Percentiles rank a stretch among this genome's conserved stretches.
Evolutionary conservation across 1,140 invertebrate species (phyloP).

Genomic region (Drosophila rufa): DNA sequence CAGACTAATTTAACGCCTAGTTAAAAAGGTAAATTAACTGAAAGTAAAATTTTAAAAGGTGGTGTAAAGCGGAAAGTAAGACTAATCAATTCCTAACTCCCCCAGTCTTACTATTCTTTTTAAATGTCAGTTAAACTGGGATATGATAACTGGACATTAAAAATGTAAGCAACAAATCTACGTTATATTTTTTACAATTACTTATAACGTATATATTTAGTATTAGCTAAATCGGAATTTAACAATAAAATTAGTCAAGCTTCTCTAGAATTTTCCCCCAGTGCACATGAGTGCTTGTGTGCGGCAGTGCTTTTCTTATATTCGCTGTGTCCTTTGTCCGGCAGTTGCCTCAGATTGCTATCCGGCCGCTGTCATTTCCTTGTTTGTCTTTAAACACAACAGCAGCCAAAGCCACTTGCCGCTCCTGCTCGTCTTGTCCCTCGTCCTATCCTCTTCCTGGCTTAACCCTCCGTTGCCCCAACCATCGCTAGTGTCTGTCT

Average conservation of each 20-base stretch:
- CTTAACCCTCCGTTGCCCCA: conserved; percentile 10
- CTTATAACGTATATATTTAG: too few relatives aligned
- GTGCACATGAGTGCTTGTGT: conserved; percentile 8
- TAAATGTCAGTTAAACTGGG: not conserved
- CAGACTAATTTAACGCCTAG: not conserved
- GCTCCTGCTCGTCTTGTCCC: not conserved
- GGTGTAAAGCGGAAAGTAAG: not conserved
- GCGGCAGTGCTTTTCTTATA: conserved; percentile 38
- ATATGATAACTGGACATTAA: not conserved
- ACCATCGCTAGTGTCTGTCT: conserved; percentile 35
- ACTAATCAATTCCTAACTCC: not conserved
- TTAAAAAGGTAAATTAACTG: not conserved
- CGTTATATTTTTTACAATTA: too few relatives aligned
- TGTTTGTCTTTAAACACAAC: conserved; percentile 59
- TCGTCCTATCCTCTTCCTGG: not conserved
- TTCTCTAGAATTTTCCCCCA: not conserved
- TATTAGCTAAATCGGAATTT: not conserved
- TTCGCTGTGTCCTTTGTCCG: conserved; percentile 39
- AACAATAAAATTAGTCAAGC: too few relatives aligned
- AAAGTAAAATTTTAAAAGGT: not conserved
- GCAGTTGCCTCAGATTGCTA: conserved; percentile 48
- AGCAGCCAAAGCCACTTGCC: conserved; percentile 33
- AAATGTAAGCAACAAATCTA: too few relatives aligned
- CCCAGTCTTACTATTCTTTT: not conserved
- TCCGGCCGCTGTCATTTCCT: conserved; percentile 62